Percentiles rank a stretch among this genome's conserved stretches.
Conservation (phyloP, 1,140 invertebrate species). For the Tetragnatha versicolor region DNA sequence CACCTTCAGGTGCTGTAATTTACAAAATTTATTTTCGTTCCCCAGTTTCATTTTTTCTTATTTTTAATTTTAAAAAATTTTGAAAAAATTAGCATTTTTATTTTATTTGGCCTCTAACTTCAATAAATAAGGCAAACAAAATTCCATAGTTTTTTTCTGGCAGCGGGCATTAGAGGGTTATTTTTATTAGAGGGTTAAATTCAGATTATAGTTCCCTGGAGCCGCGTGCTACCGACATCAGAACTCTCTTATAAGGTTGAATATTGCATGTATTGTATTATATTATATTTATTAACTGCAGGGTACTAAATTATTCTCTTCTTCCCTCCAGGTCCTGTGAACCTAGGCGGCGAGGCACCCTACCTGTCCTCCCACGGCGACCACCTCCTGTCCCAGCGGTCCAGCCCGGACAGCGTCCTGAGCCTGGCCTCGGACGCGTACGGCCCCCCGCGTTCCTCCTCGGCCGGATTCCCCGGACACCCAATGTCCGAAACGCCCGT, state of each 20-base stretch:
- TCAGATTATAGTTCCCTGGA: background rate
- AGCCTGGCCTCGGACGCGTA: slow-evolving; percentile 53
- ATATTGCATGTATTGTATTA: too few species aligned
- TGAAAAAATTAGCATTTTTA: too few species aligned
- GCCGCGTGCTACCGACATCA: background rate
- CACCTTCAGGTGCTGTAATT: too few species aligned
- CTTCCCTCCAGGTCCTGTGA: slow-evolving; percentile 46
- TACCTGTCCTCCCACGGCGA: slow-evolving; percentile 45
- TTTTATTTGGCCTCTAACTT: too few species aligned
- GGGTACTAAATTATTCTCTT: background rate
- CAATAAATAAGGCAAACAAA: too few species aligned
- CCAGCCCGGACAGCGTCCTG: slow-evolving; percentile 54
- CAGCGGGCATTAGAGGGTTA: too few species aligned
- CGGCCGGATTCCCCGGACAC: slow-evolving; percentile 38
- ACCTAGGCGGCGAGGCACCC: slow-evolving; percentile 49
- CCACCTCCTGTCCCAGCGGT: slow-evolving; percentile 51
- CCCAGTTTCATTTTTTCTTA: too few species aligned
- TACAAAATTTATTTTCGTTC: too few species aligned
- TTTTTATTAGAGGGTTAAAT: too few species aligned
- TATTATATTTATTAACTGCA: background rate
- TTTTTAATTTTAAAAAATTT: too few species aligned
- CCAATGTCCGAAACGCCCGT: slow-evolving; percentile 50
- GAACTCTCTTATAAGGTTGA: too few species aligned
- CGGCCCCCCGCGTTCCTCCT: slow-evolving; percentile 44
- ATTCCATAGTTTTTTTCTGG: too few species aligned